These are phyloP conservation scores for Phoeniculus purpureus DNA, from an alignment of 2,797 vertebrate genomes.

Conservation along the genomic window DNA sequence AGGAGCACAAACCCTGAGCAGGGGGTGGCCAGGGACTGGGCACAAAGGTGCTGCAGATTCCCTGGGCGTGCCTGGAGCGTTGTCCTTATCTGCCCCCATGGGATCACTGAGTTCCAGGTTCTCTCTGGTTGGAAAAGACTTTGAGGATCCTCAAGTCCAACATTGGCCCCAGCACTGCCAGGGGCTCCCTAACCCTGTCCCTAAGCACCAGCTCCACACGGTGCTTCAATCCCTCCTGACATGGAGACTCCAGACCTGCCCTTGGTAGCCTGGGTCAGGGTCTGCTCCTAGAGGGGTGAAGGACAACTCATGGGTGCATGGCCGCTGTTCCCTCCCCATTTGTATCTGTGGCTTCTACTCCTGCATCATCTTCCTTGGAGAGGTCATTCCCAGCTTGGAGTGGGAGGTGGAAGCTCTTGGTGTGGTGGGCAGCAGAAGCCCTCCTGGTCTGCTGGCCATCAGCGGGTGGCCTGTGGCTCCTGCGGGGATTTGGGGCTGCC, in stretches of 20 bases:
- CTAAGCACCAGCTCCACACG: too few relatives aligned
- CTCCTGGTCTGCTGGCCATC: not conserved
- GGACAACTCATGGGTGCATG: too few relatives aligned
- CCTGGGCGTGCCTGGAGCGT: not conserved
- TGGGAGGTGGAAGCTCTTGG: not conserved
- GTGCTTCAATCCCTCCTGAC: too few relatives aligned
- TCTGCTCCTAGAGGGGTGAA: too few relatives aligned
- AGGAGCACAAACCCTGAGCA: fast-evolving
- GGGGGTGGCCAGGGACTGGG: fast-evolving
- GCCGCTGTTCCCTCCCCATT: not conserved
- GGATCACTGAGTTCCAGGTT: not conserved
- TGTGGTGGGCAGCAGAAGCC: not conserved
- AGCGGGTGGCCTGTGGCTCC: not conserved
- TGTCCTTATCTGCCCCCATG: not conserved
- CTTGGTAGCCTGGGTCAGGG: too few relatives aligned
- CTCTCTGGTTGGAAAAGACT: too few relatives aligned
- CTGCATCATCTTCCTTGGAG: not conserved
- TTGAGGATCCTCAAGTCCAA: too few relatives aligned
- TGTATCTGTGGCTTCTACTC: not conserved
- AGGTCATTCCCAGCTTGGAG: not conserved
- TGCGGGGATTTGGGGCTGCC: not conserved
- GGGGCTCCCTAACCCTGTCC: too few relatives aligned
- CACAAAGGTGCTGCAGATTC: not conserved
- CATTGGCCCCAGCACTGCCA: too few relatives aligned
- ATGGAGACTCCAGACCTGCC: too few relatives aligned